Evolutionary conservation across 53 echinoderm and acorn worm genomes (phyloP).

Genomic region (Stichopus horrens): DNA sequence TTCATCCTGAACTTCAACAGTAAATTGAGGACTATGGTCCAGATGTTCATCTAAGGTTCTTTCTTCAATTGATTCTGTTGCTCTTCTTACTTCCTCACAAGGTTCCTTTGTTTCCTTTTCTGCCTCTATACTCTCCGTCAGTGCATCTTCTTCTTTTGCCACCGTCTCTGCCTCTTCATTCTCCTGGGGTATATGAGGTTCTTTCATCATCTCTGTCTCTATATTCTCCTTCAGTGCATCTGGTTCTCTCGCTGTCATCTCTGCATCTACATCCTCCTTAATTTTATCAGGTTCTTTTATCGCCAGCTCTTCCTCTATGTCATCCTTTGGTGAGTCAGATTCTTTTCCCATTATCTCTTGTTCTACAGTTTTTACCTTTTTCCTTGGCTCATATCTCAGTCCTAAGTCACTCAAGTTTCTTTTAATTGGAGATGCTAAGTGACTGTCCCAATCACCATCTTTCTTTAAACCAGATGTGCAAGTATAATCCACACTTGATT

Average conservation of each 20-base stretch:
- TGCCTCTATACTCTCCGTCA: neutral
- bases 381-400: neutral
- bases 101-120: neutral
- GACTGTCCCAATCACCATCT: neutral
- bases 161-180: constrained; percentile 40
- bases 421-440: neutral
- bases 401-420: neutral
- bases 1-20: no score
- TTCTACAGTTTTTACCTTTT: neutral
- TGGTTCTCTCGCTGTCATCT: neutral
- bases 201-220: neutral
- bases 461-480: neutral
- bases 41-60: no score
- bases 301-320: neutral
- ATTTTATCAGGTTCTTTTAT: neutral
- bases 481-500: neutral
- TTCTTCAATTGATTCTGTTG: no score
- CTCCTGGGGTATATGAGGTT: no score
- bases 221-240: neutral
- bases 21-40: no score
- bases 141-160: constrained; percentile 16
- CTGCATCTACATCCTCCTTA: neutral
- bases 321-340: neutral
- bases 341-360: neutral
- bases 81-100: neutral